phyloP scores from a whole-genome alignment of 2,113 vertebrate species.

The Austrofundulus limnaeus region DNA sequence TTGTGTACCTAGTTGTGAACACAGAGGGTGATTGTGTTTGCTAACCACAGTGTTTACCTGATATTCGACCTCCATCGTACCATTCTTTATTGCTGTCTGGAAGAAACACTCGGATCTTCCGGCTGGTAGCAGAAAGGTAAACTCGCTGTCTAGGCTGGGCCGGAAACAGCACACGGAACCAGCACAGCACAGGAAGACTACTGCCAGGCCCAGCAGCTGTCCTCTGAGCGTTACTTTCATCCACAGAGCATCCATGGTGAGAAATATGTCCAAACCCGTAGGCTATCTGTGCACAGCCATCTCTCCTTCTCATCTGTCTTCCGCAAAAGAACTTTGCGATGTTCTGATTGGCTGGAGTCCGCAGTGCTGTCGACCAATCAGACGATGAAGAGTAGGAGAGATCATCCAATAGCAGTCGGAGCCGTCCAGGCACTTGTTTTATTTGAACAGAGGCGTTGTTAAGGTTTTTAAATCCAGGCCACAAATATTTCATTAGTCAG shows the following conservation, averaged over 20 bases:
- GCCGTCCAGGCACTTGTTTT: neutral
- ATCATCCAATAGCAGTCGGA: conserved; percentile 51
- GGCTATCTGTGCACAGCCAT: conserved; percentile 59
- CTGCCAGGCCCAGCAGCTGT: conserved; percentile 10
- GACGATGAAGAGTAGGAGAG: conserved; percentile 39
- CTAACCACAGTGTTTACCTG: conserved; percentile 76
- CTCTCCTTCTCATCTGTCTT: conserved; percentile 59
- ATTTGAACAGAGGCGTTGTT: neutral
- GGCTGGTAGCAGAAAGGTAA: conserved; percentile 87
- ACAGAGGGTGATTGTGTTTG: neutral
- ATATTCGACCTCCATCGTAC: conserved; percentile 87
- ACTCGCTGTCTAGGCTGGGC: conserved; percentile 82
- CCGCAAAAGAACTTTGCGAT: conserved; percentile 68
- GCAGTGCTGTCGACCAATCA: conserved; percentile 46
- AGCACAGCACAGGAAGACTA: conserved; percentile 34
- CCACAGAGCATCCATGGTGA: conserved; percentile 38
- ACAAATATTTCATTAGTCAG: neutral
- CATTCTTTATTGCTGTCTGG: conserved; percentile 78
- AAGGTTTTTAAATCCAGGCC: neutral
- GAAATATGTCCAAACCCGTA: conserved; percentile 7
- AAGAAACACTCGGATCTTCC: conserved; percentile 87
- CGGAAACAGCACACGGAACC: conserved; percentile 42
- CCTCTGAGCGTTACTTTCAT: neutral
- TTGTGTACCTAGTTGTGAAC: neutral
- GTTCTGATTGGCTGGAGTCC: conserved; percentile 50